phyloP scores from a whole-genome alignment of 2,888 invertebrate genomes.

The Epicampocera succincta region DNA sequence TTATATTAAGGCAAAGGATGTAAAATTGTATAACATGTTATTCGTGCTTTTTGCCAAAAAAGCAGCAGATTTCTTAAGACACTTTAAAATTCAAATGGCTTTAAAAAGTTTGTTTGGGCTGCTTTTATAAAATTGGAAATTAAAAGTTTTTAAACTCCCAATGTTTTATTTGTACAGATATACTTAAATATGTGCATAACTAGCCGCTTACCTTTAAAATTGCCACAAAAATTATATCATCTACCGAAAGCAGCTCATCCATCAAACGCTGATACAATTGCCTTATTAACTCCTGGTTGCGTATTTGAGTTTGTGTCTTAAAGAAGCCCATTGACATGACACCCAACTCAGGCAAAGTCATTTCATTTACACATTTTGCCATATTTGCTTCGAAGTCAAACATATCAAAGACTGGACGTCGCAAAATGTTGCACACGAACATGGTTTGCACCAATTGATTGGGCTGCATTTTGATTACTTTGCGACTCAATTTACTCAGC shows the following conservation, averaged over 20 bases:
- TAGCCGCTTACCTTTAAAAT: slow-evolving; percentile 81
- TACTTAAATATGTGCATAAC: no score
- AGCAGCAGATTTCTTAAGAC: no score
- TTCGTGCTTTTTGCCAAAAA: no score
- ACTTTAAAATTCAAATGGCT: no score
- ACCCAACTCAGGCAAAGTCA: slow-evolving; percentile 86
- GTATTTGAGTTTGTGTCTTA: slow-evolving; percentile 87
- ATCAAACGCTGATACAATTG: slow-evolving; percentile 83
- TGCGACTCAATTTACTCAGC: slow-evolving; percentile 84
- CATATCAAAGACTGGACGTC: slow-evolving; percentile 84
- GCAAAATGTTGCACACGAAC: slow-evolving; percentile 85
- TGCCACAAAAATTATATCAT: slow-evolving; percentile 86
- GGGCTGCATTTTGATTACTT: slow-evolving; percentile 84
- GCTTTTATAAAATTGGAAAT: no score
- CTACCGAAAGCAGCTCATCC: slow-evolving; percentile 83
- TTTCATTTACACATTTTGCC: slow-evolving; percentile 82
- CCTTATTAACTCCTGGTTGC: slow-evolving; percentile 82
- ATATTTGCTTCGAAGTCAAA: slow-evolving; percentile 86
- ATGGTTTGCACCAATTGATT: slow-evolving; percentile 86
- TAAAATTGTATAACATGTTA: no score
- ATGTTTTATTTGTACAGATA: no score
- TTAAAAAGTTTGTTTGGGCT: no score
- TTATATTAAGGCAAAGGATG: no score
- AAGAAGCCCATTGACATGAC: slow-evolving; percentile 90
- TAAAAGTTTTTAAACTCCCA: no score